These are phyloP conservation scores for Phrynocephalus guinanensis DNA, from an alignment of 2,797 vertebrate genomes.

Conservation along the genomic window DNA sequence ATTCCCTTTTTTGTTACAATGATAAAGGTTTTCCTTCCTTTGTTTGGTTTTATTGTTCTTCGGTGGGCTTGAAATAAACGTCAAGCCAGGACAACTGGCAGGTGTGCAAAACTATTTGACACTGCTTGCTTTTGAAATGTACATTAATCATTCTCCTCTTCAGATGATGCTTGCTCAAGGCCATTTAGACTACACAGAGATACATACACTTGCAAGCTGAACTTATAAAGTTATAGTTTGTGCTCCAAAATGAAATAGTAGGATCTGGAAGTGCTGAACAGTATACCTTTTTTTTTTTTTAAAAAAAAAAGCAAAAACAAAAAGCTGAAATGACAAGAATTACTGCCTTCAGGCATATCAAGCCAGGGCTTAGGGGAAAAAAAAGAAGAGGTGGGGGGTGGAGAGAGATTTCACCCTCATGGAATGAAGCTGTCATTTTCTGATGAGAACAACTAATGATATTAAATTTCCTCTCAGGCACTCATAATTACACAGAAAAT, in stretches of 20 bases:
- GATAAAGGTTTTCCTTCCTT: background rate
- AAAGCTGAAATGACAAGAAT: conserved; percentile 61
- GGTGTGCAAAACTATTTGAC: conserved; percentile 23
- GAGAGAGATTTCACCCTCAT: conserved; percentile 38
- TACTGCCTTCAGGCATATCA: conserved; percentile 59
- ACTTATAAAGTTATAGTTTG: conserved; percentile 47
- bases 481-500: conserved; percentile 46
- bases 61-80: conserved; percentile 1
- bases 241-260: conserved; percentile 50
- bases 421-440: conserved; percentile 44
- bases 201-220: background rate
- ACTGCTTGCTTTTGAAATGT: conserved; percentile 18
- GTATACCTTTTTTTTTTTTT: background rate
- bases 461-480: conserved; percentile 49
- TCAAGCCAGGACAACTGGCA: conserved; percentile 8
- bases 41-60: background rate
- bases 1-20: background rate
- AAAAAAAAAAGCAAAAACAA: conserved; percentile 45
- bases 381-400: background rate
- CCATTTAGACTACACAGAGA: conserved; percentile 32
- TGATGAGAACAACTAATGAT: conserved; percentile 47
- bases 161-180: conserved; percentile 33
- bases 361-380: conserved; percentile 32
- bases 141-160: conserved; percentile 17
- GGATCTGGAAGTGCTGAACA: conserved; percentile 52